Evolutionary conservation across 2,113 vertebrate species (phyloP).

Genomic region (Cryptoleucopteryx plumbea): DNA sequence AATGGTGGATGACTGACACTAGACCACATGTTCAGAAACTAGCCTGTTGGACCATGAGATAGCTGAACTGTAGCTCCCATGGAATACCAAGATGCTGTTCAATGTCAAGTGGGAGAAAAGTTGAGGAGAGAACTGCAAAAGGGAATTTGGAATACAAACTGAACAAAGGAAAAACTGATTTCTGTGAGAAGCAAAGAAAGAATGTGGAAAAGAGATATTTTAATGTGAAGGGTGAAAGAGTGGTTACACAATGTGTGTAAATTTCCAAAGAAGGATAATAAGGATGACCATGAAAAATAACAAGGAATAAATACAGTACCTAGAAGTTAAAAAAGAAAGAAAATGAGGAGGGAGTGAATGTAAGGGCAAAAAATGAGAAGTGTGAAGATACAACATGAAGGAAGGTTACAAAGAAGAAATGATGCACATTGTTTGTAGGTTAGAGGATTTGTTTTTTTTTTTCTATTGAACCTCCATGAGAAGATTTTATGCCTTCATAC

Average conservation of each 20-base stretch:
- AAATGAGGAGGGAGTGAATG: neutral
- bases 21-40: neutral
- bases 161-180: neutral
- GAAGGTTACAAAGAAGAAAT: neutral
- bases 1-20: neutral
- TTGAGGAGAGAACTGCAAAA: neutral
- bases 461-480: neutral
- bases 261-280: neutral
- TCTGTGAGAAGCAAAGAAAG: neutral
- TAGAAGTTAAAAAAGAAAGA: neutral
- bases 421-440: neutral
- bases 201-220: neutral
- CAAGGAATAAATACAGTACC: neutral
- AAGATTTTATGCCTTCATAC: neutral
- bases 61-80: neutral
- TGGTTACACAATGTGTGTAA: neutral
- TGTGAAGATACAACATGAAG: neutral
- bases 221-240: neutral
- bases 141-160: neutral
- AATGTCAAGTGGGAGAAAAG: neutral
- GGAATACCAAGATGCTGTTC: neutral
- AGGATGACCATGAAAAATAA: neutral
- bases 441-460: neutral
- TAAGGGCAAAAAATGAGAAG: neutral
- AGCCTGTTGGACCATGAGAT: neutral